Conservation (phyloP, 1,140 invertebrate species). For the Theocolax elegans region DNA sequence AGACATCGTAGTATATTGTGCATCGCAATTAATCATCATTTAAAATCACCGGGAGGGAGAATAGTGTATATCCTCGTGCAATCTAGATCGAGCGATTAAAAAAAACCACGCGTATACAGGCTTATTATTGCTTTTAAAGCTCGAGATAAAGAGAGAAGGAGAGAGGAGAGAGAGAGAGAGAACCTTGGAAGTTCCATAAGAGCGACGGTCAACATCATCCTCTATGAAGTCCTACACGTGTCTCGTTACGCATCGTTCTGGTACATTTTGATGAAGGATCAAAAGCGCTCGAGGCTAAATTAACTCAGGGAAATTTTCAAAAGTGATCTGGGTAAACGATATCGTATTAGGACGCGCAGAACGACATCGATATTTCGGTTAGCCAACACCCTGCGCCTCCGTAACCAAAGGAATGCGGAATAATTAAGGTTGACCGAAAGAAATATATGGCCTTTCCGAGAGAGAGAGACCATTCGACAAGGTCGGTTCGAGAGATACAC, state of each 20-base stretch:
- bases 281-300: slow-evolving; percentile 18
- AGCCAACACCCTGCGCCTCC: not conserved
- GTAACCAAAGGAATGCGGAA: slow-evolving; percentile 36
- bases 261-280: slow-evolving; percentile 10
- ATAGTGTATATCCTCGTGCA: not conserved
- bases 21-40: slow-evolving; percentile 19
- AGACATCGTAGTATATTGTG: too few species aligned
- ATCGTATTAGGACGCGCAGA: not conserved
- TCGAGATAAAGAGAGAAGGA: too few species aligned
- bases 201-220: slow-evolving; percentile 18
- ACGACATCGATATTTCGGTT: slow-evolving; percentile 14
- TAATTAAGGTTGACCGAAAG: slow-evolving; percentile 5
- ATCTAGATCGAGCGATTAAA: slow-evolving; percentile 8
- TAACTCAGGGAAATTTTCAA: not conserved
- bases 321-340: not conserved
- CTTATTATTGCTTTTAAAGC: slow-evolving; percentile 5
- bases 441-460: slow-evolving; percentile 18
- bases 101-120: too few species aligned
- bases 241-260: slow-evolving; percentile 19
- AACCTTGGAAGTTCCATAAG: slow-evolving; percentile 11
- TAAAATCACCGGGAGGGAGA: not conserved
- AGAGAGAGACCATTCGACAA: slow-evolving; percentile 26
- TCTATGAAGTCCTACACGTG: not conserved
- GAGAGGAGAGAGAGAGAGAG: too few species aligned
- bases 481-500: not conserved